Evolutionary conservation across 53 echinoderm and acorn worm species (phyloP).

Genomic region (Echinarachnius parma): DNA sequence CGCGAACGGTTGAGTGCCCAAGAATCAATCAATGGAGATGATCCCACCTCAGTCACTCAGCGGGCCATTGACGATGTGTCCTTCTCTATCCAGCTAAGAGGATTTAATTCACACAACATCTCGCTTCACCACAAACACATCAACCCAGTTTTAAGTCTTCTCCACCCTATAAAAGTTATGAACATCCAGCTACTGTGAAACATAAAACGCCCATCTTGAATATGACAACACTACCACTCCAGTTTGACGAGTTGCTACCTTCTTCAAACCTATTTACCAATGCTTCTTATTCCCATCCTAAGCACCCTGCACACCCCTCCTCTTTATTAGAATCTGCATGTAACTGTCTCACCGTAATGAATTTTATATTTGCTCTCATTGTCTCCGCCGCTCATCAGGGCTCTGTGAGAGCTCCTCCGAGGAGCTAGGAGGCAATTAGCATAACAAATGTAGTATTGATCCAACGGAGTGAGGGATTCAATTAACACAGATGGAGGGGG

Average conservation of each 20-base stretch:
- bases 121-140: neutral
- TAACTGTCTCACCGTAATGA: conserved; percentile 41
- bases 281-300: neutral
- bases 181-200: too few relatives aligned
- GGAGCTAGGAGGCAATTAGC: conserved; percentile 9
- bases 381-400: conserved; percentile 8
- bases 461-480: conserved; percentile 8
- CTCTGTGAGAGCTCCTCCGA: neutral
- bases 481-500: conserved; percentile 42
- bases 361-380: conserved; percentile 38
- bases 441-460: conserved; percentile 46
- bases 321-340: neutral
- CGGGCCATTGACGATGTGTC: conserved; percentile 4
- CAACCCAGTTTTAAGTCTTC: too few relatives aligned
- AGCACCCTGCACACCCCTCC: conserved; percentile 28
- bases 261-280: neutral
- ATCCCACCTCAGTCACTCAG: neutral
- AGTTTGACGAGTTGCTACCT: too few relatives aligned
- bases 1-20: neutral
- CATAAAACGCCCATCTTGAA: too few relatives aligned
- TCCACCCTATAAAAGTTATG: too few relatives aligned
- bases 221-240: too few relatives aligned
- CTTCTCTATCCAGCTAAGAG: neutral
- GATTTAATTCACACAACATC: conserved; percentile 7
- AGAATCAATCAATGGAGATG: too few relatives aligned